These are phyloP conservation scores for Tympanoctomys barrerae DNA, from an alignment of 2,797 vertebrate species.

Conservation along the genomic window DNA sequence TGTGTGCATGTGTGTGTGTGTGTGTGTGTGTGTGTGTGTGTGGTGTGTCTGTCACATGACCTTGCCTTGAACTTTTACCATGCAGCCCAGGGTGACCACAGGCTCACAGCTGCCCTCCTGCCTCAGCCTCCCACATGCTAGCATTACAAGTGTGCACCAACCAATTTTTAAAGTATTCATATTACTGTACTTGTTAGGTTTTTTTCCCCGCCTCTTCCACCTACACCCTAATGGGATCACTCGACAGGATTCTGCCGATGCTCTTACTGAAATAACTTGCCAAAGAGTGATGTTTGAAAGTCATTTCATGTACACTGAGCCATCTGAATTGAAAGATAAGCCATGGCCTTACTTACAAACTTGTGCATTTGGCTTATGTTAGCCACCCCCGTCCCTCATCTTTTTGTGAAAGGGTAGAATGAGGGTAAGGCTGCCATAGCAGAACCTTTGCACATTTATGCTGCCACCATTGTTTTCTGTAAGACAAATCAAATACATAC, in stretches of 20 bases:
- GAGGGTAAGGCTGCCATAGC: not conserved
- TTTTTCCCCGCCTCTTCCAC: not conserved
- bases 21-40: not conserved
- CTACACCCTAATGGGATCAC: not conserved
- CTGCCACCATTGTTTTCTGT: constrained; percentile 51
- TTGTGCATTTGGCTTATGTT: constrained; percentile 38
- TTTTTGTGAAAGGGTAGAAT: not conserved
- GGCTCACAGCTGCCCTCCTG: not conserved
- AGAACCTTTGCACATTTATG: constrained; percentile 38
- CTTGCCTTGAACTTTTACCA: not conserved
- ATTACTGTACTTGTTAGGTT: not conserved
- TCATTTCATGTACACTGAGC: constrained; percentile 47
- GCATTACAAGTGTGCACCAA: not conserved
- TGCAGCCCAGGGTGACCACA: not conserved
- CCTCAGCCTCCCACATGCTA: not conserved
- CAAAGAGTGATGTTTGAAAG: constrained; percentile 48
- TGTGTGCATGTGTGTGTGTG: not conserved
- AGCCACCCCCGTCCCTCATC: not conserved
- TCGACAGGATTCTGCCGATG: constrained; percentile 48
- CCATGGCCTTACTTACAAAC: constrained; percentile 14
- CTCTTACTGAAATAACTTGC: constrained; percentile 44
- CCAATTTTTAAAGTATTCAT: constrained; percentile 31
- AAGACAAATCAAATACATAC: constrained; percentile 61
- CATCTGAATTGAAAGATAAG: constrained; percentile 65
- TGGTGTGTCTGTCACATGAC: not conserved